phyloP scores from a whole-genome alignment of 92 coral and sea anemone species.

The Siderastrea siderea region DNA sequence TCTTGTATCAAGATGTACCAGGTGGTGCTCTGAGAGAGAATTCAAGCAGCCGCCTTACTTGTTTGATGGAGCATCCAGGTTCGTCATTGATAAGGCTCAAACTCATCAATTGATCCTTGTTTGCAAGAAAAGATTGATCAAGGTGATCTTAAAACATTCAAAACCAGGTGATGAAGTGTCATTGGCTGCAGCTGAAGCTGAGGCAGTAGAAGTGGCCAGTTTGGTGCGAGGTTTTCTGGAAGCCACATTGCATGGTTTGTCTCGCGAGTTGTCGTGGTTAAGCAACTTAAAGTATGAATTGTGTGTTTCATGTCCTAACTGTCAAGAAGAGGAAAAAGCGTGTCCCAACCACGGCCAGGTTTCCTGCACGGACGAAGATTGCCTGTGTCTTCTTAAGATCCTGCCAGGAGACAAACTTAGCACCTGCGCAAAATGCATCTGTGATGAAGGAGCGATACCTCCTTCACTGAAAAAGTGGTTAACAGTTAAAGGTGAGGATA shows the following conservation, averaged over 20 bases:
- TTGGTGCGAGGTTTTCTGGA: not conserved
- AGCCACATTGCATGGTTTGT: not conserved
- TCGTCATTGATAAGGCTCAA: not conserved
- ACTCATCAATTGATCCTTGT: too few species aligned
- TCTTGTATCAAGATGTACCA: too few species aligned
- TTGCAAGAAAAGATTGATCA: too few species aligned
- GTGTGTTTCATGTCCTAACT: not conserved
- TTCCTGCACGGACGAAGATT: not conserved
- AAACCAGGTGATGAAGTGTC: not conserved
- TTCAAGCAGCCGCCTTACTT: constrained; percentile 2
- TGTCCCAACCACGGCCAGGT: not conserved
- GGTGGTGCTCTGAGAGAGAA: too few species aligned
- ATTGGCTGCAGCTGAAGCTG: not conserved
- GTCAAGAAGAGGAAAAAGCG: not conserved
- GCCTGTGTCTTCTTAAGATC: not conserved
- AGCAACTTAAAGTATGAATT: not conserved
- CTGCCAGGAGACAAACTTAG: too few species aligned
- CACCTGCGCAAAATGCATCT: too few species aligned
- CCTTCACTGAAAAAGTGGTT: too few species aligned
- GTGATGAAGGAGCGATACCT: too few species aligned
- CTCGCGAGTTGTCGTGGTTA: not conserved
- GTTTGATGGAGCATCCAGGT: constrained; percentile 41
- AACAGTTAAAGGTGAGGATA: too few species aligned
- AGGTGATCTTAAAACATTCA: too few species aligned
- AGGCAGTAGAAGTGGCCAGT: not conserved